Evolutionary conservation across 2,888 invertebrate species (phyloP), one percentile per base, ranked within the genome.

Genomic region (Serrognathus titanus): DNA sequence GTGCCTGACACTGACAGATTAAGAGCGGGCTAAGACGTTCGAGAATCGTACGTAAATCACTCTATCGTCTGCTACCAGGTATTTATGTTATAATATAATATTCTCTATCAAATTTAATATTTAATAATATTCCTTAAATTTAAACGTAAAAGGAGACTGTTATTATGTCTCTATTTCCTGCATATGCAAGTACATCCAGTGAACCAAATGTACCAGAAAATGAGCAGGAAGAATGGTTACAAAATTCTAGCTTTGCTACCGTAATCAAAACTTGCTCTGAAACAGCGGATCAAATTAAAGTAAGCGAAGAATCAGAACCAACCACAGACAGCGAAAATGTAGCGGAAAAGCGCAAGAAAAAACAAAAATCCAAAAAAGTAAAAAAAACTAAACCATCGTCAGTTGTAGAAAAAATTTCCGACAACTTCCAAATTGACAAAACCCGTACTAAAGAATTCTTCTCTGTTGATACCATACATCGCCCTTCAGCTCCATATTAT

Each of bases 401-500:
- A 56, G 70, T 43, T 35, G 69, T 73, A 12, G n/a, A 13, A 20
- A 43, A 49, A 6, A n/a, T 20, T 49, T 20, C 41, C 61, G 76
- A 81, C 10, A 80, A 82, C 59, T 88, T 80, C 71, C 86, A 85
- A 65, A 71, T 81, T 47, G 89, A 89, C 66, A 81, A 79, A 63
- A 78, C 75, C 46, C 73, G 80, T 48, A 85, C 84, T 43, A 77
- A 73, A 49, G 83, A 82, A 49, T 86, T 86, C 71, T 75, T 83
- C 45, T 77, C 76, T 1, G 82, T 88, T 2, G 76, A 80, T 37
- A 88, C 85, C 0, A 79, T 90, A 10, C 83, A 85, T 59, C 81
- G 83, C 53, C 86, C 87, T 1, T 82, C 83, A 0, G 81, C 85
- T 51, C 86, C 89, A 1, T 80, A 79, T 75, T 90, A 80, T 65